Base-by-base conservation (phyloP, 2,797 vertebrate species). In the Sciurus vulgaris region DNA sequence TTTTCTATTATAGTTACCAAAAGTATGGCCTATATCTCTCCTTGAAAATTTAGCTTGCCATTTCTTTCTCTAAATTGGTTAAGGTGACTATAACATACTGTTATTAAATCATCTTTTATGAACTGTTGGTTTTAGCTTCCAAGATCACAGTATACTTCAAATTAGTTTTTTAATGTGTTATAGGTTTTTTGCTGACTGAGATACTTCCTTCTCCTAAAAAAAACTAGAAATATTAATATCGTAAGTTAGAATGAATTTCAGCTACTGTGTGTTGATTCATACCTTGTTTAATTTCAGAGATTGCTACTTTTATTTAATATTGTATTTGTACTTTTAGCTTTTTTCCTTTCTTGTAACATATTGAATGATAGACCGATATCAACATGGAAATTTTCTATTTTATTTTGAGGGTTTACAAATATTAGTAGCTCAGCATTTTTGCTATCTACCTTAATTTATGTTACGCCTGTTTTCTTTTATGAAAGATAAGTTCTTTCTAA, bases 331-430 rank as follows among this genome's bases (percentile, higher is more conserved):
- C 12, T 91, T 85, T 74, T n/a, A 30, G 12, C 35, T 93, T 85
- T 2, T 4, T 89, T 92, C 26, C 74, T 93, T 59, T 56, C 17
- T 24, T 91, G 2, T 74, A 85, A n/a, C 10, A 49, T 78, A 22
- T n/a, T 69, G 26, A 90, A 76, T 89, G 26, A 56, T 85, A 63
- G 67, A 0, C 11, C n/a, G 95, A 33, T 3, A 78, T 47, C 22
- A 49, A 38, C 54, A 70, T 95, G 93, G 85, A 86, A 89, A 76
- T 88, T 95, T 92, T 90, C 38, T 79, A 86, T 82, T 91, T 94
- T 86, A 90, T 56, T 82, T 96, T 79, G 15, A 65, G 77, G 13
- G 7, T 28, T 81, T 96, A 67, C 2, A 41, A 78, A 94, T 94
- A 83, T 51, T 51, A 77, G 30, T 24, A 91, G n/a, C 59, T 87